Conservation (phyloP, 37 sponge, comb jelly and placozoan species). For the Petrosia ficiformis region DNA sequence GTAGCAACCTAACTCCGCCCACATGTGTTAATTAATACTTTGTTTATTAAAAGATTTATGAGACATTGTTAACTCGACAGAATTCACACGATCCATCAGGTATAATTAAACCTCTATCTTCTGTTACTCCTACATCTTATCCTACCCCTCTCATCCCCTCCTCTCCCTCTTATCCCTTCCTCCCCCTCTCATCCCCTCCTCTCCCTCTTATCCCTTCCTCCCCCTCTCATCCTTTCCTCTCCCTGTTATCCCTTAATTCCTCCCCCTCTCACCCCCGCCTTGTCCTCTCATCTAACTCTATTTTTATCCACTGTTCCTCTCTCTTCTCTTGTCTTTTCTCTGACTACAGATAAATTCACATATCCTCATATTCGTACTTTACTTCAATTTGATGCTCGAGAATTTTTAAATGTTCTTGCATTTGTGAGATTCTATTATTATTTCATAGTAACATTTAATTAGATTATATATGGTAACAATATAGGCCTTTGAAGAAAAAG, state of each 20-base stretch:
- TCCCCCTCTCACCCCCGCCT: no score
- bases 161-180: no score
- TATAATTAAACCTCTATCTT: no score
- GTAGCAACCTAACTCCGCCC: background rate
- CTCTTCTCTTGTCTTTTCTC: background rate
- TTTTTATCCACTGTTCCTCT: background rate
- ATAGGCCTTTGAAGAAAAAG: slow-evolving; percentile 79
- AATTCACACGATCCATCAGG: slow-evolving; percentile 49
- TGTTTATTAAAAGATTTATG: slow-evolving; percentile 40
- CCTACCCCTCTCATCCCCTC: no score
- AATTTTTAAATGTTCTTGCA: slow-evolving; percentile 82
- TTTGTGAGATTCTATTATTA: slow-evolving; percentile 40
- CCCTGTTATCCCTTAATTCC: no score
- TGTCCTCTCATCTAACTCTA: no score
- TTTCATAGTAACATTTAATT: no score
- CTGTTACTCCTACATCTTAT: no score
- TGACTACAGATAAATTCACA: slow-evolving; percentile 32
- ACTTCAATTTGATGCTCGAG: slow-evolving; percentile 78
- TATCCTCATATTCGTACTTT: slow-evolving; percentile 78
- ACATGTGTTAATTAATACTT: background rate
- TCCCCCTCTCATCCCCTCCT: no score
- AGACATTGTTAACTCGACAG: slow-evolving; percentile 35
- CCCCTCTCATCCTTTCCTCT: no score
- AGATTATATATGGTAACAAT: background rate
- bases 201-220: no score